phyloP scores from a whole-genome alignment of 2,797 vertebrate genomes.

The Melanogrammus aeglefinus region DNA sequence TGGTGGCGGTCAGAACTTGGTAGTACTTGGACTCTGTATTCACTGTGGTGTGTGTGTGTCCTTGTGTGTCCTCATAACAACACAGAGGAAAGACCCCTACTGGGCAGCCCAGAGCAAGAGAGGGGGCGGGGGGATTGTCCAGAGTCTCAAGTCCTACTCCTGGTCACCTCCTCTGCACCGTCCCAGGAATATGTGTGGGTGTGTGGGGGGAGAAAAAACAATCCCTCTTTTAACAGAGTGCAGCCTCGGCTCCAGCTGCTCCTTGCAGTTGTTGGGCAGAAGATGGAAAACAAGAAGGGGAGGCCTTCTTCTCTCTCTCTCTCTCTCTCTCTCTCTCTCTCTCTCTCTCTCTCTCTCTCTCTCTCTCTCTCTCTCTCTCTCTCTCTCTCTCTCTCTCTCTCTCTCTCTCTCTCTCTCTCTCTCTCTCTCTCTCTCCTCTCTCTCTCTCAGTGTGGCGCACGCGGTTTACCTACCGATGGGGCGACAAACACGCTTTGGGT shows the following conservation, averaged over 20 bases:
- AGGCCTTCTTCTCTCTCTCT: neutral
- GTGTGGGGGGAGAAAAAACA: constrained; percentile 22
- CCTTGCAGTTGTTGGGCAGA: constrained; percentile 22
- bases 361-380: neutral
- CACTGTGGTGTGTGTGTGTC: neutral
- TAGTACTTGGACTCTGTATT: neutral
- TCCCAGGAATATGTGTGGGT: constrained; percentile 57
- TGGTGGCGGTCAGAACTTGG: constrained; percentile 12
- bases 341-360: no score
- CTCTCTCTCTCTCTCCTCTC: neutral
- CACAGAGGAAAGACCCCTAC: neutral
- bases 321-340: neutral
- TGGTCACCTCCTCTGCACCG: constrained; percentile 57
- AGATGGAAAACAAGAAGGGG: neutral
- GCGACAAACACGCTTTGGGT: neutral
- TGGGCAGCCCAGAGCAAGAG: constrained; percentile 47
- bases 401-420: no score
- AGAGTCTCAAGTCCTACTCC: constrained; percentile 54
- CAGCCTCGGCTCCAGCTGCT: constrained; percentile 34
- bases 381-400: neutral
- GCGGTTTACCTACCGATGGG: constrained; percentile 17
- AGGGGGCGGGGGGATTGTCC: constrained; percentile 33
- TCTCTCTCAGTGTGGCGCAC: neutral
- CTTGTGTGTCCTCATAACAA: neutral
- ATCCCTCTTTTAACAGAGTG: constrained; percentile 42